A percentile compares a stretch with the other conserved stretches of the same genome.
These are phyloP conservation scores for Gopherus flavomarginatus DNA, from an alignment of 2,113 vertebrate species.

Conservation along the genomic window DNA sequence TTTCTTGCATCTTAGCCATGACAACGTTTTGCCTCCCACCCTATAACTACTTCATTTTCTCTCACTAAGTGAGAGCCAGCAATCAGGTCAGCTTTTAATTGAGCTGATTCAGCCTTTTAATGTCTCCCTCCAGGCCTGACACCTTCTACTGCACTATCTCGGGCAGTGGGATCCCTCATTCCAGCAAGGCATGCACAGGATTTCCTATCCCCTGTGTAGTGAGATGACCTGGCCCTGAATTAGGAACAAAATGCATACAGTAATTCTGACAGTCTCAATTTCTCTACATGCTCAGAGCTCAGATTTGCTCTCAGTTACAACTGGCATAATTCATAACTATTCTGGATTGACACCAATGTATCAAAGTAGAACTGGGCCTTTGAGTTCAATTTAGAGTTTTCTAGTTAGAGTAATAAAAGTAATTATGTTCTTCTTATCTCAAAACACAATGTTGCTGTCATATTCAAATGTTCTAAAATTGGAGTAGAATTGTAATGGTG, in stretches of 20 bases:
- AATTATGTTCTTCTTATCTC: not conserved
- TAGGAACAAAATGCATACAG: not conserved
- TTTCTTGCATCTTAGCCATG: not conserved
- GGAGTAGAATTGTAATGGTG: slow-evolving; percentile 59
- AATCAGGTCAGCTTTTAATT: too few species aligned
- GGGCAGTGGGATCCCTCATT: not conserved
- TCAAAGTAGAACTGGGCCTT: not conserved
- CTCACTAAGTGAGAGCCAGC: too few species aligned
- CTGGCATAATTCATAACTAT: not conserved
- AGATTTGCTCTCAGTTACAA: not conserved
- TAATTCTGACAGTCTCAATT: not conserved
- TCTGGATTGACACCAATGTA: not conserved
- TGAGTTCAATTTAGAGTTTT: not conserved
- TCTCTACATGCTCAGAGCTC: rapidly evolving
- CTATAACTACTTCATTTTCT: not conserved
- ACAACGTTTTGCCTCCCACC: not conserved
- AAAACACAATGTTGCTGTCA: not conserved
- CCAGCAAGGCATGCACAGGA: not conserved
- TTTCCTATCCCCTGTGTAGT: not conserved
- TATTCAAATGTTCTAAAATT: slow-evolving; percentile 64
- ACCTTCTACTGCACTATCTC: not conserved
- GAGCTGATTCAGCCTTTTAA: too few species aligned
- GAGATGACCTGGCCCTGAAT: not conserved
- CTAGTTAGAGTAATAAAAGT: not conserved
- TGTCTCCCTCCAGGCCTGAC: too few species aligned